Conservation (phyloP, 1,140 invertebrate species). For the Pogonomyrmex barbatus region DNA sequence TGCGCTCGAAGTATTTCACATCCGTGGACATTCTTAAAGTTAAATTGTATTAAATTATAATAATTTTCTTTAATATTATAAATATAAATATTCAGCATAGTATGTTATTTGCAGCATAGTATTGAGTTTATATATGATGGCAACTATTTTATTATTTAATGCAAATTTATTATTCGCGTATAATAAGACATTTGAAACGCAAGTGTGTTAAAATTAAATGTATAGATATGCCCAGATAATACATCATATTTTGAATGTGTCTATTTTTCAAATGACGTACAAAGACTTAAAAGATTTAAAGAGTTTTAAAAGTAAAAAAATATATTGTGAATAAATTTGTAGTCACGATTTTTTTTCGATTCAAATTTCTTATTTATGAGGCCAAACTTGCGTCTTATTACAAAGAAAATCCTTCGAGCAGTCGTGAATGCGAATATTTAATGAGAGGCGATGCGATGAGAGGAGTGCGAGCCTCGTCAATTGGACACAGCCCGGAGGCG, state of each 20-base stretch:
- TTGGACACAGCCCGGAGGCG: slow-evolving; percentile 35
- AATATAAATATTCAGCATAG: not conserved
- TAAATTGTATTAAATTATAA: not conserved
- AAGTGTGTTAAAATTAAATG: slow-evolving; percentile 36
- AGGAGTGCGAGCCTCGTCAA: slow-evolving; percentile 54
- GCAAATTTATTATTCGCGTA: not conserved
- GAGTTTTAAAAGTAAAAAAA: not conserved
- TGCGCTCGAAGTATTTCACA: not conserved
- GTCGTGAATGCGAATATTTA: slow-evolving; percentile 61
- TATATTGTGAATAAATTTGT: not conserved
- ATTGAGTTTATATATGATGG: not conserved
- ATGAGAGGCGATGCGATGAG: slow-evolving; percentile 44
- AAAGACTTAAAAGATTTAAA: not conserved
- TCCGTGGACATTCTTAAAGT: not conserved
- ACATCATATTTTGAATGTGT: not conserved
- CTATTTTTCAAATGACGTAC: not conserved
- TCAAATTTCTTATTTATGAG: slow-evolving; percentile 13
- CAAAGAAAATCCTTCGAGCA: slow-evolving; percentile 35
- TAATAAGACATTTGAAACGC: slow-evolving; percentile 28
- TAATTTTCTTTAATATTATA: slow-evolving; percentile 3
- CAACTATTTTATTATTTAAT: not conserved
- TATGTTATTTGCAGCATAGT: not conserved
- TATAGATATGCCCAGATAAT: slow-evolving; percentile 10
- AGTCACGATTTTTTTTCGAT: slow-evolving; percentile 7
- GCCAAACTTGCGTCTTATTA: slow-evolving; percentile 22